These are phyloP conservation scores for Calidris pygmaea DNA, from an alignment of 2,113 vertebrate genomes.

Conservation along the genomic window DNA sequence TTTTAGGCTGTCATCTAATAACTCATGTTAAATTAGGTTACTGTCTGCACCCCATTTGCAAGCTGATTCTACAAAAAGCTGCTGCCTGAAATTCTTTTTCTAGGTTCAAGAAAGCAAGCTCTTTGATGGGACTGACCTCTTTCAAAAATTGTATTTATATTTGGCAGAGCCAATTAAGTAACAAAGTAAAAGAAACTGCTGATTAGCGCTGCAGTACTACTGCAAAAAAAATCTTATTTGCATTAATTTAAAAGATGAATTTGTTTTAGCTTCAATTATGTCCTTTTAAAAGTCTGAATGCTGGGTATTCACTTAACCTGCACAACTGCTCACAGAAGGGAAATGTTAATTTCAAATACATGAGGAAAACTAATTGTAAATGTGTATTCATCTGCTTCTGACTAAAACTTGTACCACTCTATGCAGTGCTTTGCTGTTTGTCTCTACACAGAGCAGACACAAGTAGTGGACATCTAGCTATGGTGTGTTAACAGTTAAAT, in stretches of 20 bases:
- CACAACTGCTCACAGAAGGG: not conserved
- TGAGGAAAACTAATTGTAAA: not conserved
- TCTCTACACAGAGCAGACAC: not conserved
- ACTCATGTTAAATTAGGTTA: slow-evolving; percentile 38
- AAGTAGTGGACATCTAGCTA: not conserved
- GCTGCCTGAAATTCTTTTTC: not conserved
- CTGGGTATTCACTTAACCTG: not conserved
- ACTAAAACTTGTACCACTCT: not conserved
- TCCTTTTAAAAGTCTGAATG: not conserved
- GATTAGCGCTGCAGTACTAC: not conserved
- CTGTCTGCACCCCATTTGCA: not conserved
- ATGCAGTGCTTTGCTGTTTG: not conserved
- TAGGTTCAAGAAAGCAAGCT: not conserved
- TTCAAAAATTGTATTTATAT: slow-evolving; percentile 41
- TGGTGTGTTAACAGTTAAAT: not conserved
- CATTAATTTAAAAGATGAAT: not conserved
- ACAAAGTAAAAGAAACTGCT: slow-evolving; percentile 40
- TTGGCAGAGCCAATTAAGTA: slow-evolving; percentile 41
- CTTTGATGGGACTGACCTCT: slow-evolving; percentile 29
- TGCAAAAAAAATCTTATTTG: not conserved
- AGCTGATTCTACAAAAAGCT: not conserved
- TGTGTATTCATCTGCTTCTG: not conserved
- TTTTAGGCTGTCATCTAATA: slow-evolving; percentile 59
- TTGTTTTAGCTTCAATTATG: not conserved
- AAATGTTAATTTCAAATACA: not conserved